Percentiles rank a stretch among this genome's conserved stretches.
These are phyloP conservation scores for Acrossocheilus fasciatus DNA, from an alignment of 2,797 vertebrate species.

Conservation along the genomic window DNA sequence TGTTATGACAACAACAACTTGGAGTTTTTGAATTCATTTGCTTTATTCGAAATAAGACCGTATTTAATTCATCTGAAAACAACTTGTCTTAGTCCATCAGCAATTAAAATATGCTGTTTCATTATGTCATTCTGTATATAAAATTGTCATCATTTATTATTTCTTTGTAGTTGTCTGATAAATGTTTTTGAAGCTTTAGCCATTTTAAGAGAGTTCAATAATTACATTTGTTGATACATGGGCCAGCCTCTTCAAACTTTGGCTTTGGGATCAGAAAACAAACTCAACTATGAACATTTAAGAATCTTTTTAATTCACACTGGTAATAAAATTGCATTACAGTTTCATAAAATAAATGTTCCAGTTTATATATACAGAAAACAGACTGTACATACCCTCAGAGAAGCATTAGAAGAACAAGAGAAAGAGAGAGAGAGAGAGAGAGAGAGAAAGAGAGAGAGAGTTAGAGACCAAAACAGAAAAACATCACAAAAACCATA, in stretches of 20 bases:
- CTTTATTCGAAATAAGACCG: conserved; percentile 82
- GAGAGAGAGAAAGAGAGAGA: neutral
- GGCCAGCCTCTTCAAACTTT: conserved; percentile 67
- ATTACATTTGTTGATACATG: conserved; percentile 70
- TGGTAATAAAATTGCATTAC: conserved; percentile 99
- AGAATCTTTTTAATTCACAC: conserved; percentile 99
- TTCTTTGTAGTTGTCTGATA: conserved; percentile 24
- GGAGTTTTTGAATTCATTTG: conserved; percentile 69
- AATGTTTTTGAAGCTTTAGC: conserved; percentile 65
- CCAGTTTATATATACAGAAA: conserved; percentile 99
- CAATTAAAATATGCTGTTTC: conserved; percentile 60
- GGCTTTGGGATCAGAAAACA: conserved; percentile 74
- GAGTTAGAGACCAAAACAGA: conserved; percentile 59
- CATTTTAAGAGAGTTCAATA: conserved; percentile 68
- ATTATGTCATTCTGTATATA: conserved; percentile 71
- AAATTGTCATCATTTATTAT: conserved; percentile 63
- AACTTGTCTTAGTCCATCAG: conserved; percentile 76
- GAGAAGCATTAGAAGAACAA: conserved; percentile 81
- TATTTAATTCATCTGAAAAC: conserved; percentile 77
- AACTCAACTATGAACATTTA: conserved; percentile 92
- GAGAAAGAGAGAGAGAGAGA: conserved; percentile 61
- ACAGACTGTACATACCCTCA: conserved; percentile 99
- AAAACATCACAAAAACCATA: conserved; percentile 93
- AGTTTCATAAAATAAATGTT: conserved; percentile 99
- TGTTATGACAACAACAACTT: conserved; percentile 69